Percentiles rank a stretch among this genome's conserved stretches.
These are phyloP conservation scores for Tenthredo mesomela DNA, from an alignment of 2,888 invertebrate species.

Conservation along the genomic window DNA sequence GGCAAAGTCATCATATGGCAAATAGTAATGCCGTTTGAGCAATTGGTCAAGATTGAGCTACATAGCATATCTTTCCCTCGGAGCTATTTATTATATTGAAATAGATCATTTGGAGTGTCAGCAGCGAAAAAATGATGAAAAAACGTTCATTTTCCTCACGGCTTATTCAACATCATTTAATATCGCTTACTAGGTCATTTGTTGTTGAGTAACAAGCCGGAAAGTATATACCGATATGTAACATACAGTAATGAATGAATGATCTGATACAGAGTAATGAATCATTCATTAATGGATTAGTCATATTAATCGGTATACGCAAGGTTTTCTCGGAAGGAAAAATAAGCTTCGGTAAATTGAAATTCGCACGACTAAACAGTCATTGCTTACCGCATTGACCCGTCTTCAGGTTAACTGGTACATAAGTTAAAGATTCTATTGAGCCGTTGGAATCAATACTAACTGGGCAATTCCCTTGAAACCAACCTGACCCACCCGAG, in stretches of 20 bases:
- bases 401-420: neutral
- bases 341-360: neutral
- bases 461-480: conserved; percentile 1
- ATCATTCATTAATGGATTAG: neutral
- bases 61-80: too few species aligned
- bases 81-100: too few species aligned
- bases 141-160: too few species aligned
- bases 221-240: neutral
- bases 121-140: too few species aligned
- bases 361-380: neutral
- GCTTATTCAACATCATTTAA: too few species aligned
- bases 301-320: neutral
- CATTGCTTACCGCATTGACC: neutral
- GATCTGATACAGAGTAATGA: neutral
- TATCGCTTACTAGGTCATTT: neutral
- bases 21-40: too few species aligned
- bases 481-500: conserved; percentile 1
- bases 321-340: neutral
- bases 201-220: neutral
- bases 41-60: too few species aligned
- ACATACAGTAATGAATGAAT: too few species aligned
- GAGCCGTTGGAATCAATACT: neutral
- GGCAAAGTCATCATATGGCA: too few species aligned
- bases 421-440: neutral
- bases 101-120: too few species aligned